These are phyloP conservation scores for Danio albolineatus DNA, from an alignment of 2,797 vertebrate genomes.

Conservation along the genomic window DNA sequence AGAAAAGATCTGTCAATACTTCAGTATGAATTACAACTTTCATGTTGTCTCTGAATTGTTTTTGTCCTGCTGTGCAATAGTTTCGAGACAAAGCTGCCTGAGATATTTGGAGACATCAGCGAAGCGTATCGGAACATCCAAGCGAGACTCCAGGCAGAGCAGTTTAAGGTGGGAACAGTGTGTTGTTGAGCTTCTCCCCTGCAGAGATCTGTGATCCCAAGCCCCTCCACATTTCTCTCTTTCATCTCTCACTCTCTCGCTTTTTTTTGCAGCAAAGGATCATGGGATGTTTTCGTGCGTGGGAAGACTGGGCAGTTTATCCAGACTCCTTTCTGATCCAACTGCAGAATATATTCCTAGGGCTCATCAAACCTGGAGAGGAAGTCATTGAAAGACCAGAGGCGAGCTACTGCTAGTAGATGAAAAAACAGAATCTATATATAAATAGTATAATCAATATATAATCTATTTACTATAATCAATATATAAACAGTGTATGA, in stretches of 20 bases:
- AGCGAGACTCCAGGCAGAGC: constrained; percentile 83
- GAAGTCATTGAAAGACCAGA: constrained; percentile 68
- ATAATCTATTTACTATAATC: no score
- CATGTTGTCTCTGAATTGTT: not conserved
- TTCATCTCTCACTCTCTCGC: constrained; percentile 18
- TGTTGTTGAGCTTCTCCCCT: constrained; percentile 22
- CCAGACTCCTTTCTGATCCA: constrained; percentile 83
- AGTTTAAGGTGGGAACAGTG: constrained; percentile 79
- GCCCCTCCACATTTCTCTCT: not conserved
- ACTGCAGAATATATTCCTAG: constrained; percentile 85
- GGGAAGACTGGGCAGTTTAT: constrained; percentile 87
- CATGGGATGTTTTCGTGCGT: constrained; percentile 82
- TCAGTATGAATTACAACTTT: not conserved
- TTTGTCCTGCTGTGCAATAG: constrained; percentile 65
- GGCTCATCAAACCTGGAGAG: constrained; percentile 76
- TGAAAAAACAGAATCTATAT: not conserved
- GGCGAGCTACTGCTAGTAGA: constrained; percentile 61
- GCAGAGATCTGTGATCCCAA: not conserved
- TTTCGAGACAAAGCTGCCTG: constrained; percentile 81
- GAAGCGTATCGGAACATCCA: constrained; percentile 81
- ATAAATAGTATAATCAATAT: not conserved
- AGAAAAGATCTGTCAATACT: not conserved
- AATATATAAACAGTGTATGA: not conserved
- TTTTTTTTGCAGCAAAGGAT: constrained; percentile 80
- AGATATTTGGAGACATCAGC: constrained; percentile 82